Evolutionary conservation across 92 coral and sea anemone genomes (phyloP), one percentile per base, ranked within the genome.

Genomic region (Actinernus sp.): DNA sequence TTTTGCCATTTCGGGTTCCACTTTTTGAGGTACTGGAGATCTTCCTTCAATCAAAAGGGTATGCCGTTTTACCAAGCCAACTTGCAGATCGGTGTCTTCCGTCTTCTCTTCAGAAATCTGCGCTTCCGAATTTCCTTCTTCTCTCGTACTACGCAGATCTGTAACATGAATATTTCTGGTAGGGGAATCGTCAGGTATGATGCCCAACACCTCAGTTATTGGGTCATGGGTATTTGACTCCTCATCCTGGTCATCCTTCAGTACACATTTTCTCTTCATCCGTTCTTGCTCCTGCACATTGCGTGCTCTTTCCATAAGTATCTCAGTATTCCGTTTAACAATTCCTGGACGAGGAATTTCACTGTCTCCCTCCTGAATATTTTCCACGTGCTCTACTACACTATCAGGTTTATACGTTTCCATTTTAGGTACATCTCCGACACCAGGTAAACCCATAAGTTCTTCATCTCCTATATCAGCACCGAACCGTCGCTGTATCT

Each of bases 21-120:
- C 60, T 12, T 49, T 59, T 13, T 4, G 22, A 29, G 30, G 44
- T 8, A 32, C 31, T 9, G 60, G 69, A 49, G 54, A 19, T 6
- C 40, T 48, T 18, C 74, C 89, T 69, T 83, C 89, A 33, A 76
- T 46, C 18, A 75, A 31, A 0, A 74, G 79, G 0, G 78, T 68
- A 14, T 83, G 64, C 13, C 84, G 70, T 33, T 78, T 55, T 20
- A 83, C 89, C 14, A 75, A 26, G 10, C 89, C 87, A 16, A 21
- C 55, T 33, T 30, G 70, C 14, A 69, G 36, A 31, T 56, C 4
- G 21, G 26, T 46, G 8, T 38, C 31, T 40, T 54, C 37, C 4
- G 34, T n/a, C 3, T 49, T 56, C 4, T 71, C 45, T 10, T 14
- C 26, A 14, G 20, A 3, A 18, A 14, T 56, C 8, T 33, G 33